These are phyloP conservation scores for Caiman crocodilus DNA, from an alignment of 2,797 vertebrate genomes.

Conservation along the genomic window DNA sequence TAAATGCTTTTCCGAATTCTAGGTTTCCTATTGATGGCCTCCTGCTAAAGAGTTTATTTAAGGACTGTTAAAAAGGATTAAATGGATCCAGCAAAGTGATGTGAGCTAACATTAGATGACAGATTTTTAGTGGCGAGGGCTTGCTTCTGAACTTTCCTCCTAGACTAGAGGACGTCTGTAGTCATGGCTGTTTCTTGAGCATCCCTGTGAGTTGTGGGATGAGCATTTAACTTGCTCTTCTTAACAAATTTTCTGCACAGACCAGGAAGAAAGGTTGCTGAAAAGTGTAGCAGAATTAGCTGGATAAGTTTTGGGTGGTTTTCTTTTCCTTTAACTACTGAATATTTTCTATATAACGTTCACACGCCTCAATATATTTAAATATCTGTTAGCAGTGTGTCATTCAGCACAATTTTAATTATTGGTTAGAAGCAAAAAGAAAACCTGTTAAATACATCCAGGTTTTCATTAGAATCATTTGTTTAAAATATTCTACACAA, in stretches of 20 bases:
- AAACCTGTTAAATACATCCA: conserved; percentile 2
- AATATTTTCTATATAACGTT: background rate
- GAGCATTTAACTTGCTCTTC: background rate
- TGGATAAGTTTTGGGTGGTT: no score
- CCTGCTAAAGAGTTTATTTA: background rate
- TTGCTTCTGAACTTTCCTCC: background rate
- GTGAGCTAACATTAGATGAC: background rate
- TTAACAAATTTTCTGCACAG: background rate
- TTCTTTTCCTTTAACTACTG: background rate
- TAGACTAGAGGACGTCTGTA: background rate
- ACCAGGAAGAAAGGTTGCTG: background rate
- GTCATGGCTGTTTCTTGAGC: background rate
- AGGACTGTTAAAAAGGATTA: background rate
- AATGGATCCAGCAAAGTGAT: background rate
- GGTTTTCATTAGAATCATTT: conserved; percentile 12
- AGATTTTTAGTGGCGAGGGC: background rate
- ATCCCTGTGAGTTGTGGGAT: background rate
- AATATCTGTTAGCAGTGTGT: background rate
- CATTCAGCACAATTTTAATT: background rate
- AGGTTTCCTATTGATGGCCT: background rate
- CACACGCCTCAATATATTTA: background rate
- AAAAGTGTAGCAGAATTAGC: background rate
- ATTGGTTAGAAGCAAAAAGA: background rate
- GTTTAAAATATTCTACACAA: background rate
- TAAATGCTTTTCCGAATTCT: background rate